Evolutionary conservation across 2,888 invertebrate species (phyloP).

Genomic region (Clivina fossor): DNA sequence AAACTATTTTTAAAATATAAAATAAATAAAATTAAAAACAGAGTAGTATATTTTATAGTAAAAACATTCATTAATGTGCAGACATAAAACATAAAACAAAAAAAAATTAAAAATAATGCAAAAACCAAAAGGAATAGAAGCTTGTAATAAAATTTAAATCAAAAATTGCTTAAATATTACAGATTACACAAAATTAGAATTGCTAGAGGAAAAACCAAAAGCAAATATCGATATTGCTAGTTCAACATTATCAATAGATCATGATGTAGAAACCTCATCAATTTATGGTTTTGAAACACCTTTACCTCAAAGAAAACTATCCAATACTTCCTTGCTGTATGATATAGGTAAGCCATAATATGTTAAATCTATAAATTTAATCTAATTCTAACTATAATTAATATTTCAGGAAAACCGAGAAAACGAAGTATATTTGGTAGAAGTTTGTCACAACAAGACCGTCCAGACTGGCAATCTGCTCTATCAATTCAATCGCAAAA

Average conservation of each 20-base stretch:
- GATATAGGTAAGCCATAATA: slow-evolving; percentile 16
- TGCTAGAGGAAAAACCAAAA: background rate
- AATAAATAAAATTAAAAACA: no score
- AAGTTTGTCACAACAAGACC: slow-evolving; percentile 11
- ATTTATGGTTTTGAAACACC: slow-evolving; percentile 54
- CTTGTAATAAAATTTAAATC: no score
- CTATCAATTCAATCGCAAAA: slow-evolving; percentile 18
- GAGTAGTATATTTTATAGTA: no score
- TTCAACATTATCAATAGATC: slow-evolving; percentile 45
- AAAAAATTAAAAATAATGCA: no score
- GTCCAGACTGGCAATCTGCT: background rate
- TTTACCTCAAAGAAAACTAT: slow-evolving; percentile 45
- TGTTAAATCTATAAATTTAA: no score
- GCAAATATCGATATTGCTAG: slow-evolving; percentile 8
- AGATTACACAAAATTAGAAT: no score
- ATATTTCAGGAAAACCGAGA: slow-evolving; percentile 17
- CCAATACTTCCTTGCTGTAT: slow-evolving; percentile 8
- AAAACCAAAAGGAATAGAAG: no score
- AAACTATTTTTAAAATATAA: no score
- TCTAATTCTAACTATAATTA: no score
- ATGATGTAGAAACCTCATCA: slow-evolving; percentile 51
- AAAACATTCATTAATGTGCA: no score
- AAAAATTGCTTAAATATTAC: no score
- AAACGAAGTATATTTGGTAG: slow-evolving; percentile 17
- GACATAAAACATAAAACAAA: no score